Evolutionary conservation across 1,140 invertebrate genomes (phyloP), one percentile per base, ranked within the genome.

Genomic region (Brachionus plicatilis): DNA sequence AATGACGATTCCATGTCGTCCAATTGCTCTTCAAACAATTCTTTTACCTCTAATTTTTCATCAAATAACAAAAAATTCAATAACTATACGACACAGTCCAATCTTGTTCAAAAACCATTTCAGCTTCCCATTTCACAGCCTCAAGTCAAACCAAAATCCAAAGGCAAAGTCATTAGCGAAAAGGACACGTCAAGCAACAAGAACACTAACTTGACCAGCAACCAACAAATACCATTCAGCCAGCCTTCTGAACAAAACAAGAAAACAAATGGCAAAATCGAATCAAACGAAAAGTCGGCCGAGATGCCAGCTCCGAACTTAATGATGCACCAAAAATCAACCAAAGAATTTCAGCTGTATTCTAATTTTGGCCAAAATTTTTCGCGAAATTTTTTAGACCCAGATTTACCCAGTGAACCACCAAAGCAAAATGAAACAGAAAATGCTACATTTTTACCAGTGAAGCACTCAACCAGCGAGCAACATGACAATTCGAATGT

Each of bases 1-100:
- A 82, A 82, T 37, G 79, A 82, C n/a, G 79, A 82, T 60, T 82
- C 79, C n/a, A 82, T 82, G 79, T 82, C 79, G 6, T 82, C 79
- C 11, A 82, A 82, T 27, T 65, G 53, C 33, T 82, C 79, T 11
- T 82, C 79, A 65, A 82, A 60, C 37, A 43, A 82, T 60, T 82
- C 79, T 6, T 68, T 45, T 82, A 41, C 79, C 5, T 82, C 79
- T 12, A 82, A 82, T 76, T 50, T 76, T 47, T 76, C 72, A 24
- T 20, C 72, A 50, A 76, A 76, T 27, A 76, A 41, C 41, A 75
- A 75, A 43, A 75, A 41, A 75, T 24, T 43, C 70, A 41, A 76
- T 76, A 9, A 24, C 5, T 27, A 11, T 27, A 11, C 20, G 6
- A 17, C 43, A 76, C 47, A 45, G 37, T 41, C 70, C 33, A 68